Base-by-base conservation (phyloP, 2,797 vertebrate species). In the Labeo calbasu region DNA sequence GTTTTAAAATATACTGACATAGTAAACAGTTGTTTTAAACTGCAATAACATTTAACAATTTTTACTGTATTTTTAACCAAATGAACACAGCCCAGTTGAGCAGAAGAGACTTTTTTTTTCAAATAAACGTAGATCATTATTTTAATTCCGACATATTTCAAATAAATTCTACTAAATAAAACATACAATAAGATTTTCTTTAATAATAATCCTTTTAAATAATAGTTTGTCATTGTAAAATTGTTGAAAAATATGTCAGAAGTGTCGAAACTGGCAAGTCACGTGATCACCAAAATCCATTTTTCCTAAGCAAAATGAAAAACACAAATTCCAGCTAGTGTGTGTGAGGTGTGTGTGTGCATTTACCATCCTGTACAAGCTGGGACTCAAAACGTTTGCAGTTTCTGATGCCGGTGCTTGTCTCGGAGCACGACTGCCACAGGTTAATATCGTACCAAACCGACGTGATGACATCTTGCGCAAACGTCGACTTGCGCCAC, bases 381-480 rank as follows among this genome's bases (percentile, higher is more conserved):
- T 95, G 19, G 3, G 92, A 87, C 75, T 92, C 92, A 85, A 94
- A 96, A 0, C 80, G 70, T 84, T 86, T 94, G 91, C 95, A 95
- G 92, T 92, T 95, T 82, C 65, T 89, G 68, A 95, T 2, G 17
- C 95, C 94, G 3, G 90, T 94, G 86, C 93, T 95, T 65, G 90
- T 92, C 85, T 91, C 65, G 1, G 88, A 93, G 88, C 95, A 96
- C 23, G 92, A 92, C 82, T 89, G 91, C 94, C 94, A 95, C 10
- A 95, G 88, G 89, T 95, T 96, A 91, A 94, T 92, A 85, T 82
- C 95, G 32, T 93, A 36, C 0, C 85, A 90, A 0, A 87, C 85
- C 0, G 92, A 89, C 15, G 90, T 94, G 88, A 95, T 93, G 73
- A 95, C 90, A 32, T 85, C 91, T 1, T 93, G 94, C 13, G 88